Evolutionary conservation across 2,888 invertebrate species (phyloP), one percentile per base, ranked within the genome.

Genomic region (Meganola albula): DNA sequence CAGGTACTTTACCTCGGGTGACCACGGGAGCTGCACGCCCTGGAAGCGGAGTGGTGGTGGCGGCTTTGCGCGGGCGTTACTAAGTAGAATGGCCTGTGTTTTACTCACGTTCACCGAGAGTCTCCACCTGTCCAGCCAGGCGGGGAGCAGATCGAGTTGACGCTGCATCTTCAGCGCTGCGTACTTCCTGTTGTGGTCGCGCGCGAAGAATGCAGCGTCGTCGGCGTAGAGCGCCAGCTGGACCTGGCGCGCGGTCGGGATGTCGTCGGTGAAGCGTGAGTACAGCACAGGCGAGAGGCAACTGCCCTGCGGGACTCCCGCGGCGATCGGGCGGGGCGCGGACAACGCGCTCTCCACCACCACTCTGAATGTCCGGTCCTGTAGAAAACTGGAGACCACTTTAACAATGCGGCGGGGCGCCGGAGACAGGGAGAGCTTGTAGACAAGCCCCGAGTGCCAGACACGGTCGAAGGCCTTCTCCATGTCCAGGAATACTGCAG

Each of bases 391-490:
- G 9, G n/a, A 2, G 12, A 20, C 10, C 2, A 48, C 21, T 10
- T 10, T 16, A 0, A 48, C 32, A 0, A 51, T 0, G 30, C 26
- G 3, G 18, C 31, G 1, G 48, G 50, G 8, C 4, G 32, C 10
- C 0, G 33, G 2, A 1, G 47, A 18, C 2, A 7, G 22, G 0
- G 41, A 10, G n/a, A 60, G 31, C 12, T 60, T 63, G 27, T 31
- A 46, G 0, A 60, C 8, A 2, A 64, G 50, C 2, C 63, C 58
- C 1, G 28, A 26, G 31, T 63, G 60, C 62, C 62, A 61, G 1
- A 65, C 58, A 0, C 47, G 14, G 31, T 63, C 59, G 34, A 65
- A 60, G 1, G 58, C 52, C 28, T 61, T 57, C 26, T 50, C 54
- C 27, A 59, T 47, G 29, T 61, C 57, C 0, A 59, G 44, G 27